Percentiles rank a stretch among this genome's conserved stretches.
phyloP scores from a whole-genome alignment of 2,888 invertebrate species.

The Drosophila anomelani region DNA sequence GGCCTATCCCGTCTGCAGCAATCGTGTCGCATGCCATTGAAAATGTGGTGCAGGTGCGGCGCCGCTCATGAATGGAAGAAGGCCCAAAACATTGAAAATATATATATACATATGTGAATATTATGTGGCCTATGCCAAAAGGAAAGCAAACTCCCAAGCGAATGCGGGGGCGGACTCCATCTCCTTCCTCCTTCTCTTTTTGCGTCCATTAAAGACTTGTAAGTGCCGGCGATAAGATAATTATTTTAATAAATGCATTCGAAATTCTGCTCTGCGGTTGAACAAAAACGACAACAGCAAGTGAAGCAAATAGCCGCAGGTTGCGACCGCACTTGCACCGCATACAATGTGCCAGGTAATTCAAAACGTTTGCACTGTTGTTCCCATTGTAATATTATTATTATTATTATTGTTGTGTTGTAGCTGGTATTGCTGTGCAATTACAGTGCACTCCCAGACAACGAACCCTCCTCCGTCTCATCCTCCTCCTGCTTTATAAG shows the following conservation, averaged over 20 bases:
- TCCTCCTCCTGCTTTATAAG: background rate
- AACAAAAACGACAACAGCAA: constrained; percentile 35
- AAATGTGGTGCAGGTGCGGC: constrained; percentile 70
- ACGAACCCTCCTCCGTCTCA: constrained; percentile 1
- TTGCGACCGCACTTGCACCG: constrained; percentile 40
- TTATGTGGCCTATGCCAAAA: constrained; percentile 17
- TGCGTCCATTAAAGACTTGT: constrained; percentile 23
- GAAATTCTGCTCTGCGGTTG: constrained; percentile 66
- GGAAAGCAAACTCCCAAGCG: constrained; percentile 17
- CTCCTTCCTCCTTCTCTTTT: background rate
- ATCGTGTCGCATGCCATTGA: constrained; percentile 67
- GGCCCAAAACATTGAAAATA: constrained; percentile 35
- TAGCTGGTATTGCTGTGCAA: constrained; percentile 16
- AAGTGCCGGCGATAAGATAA: constrained; percentile 62
- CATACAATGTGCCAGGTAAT: constrained; percentile 59
- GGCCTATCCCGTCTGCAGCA: constrained; percentile 36
- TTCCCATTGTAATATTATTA: constrained; percentile 70
- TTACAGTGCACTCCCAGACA: constrained; percentile 32
- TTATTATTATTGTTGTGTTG: constrained; percentile 64
- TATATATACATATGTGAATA: constrained; percentile 37
- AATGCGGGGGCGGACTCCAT: constrained; percentile 16
- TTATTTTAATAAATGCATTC: constrained; percentile 68
- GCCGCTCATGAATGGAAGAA: constrained; percentile 42
- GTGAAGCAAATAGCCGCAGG: constrained; percentile 43
- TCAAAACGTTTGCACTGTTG: constrained; percentile 64